phyloP scores from a whole-genome alignment of 2,113 vertebrate genomes.

The Octodon degus region DNA sequence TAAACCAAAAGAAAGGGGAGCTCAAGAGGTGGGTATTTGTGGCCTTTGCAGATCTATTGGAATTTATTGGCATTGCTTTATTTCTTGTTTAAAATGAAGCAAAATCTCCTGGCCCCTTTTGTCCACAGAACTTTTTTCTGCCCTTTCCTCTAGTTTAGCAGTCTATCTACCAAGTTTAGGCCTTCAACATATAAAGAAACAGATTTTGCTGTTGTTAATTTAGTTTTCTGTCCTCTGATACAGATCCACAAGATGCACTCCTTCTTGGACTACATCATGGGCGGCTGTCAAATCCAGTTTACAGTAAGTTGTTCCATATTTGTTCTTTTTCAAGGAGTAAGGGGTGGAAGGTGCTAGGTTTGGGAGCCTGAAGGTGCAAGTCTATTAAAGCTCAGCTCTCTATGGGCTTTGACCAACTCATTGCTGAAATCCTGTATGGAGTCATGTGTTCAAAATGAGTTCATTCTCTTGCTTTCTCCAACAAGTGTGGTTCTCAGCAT shows the following conservation, averaged over 20 bases:
- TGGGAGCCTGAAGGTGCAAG: not conserved
- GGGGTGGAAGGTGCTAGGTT: not conserved
- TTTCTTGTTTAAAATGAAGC: not conserved
- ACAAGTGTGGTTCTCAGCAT: not conserved
- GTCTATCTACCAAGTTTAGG: not conserved
- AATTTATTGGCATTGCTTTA: not conserved
- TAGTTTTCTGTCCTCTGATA: conserved; percentile 66
- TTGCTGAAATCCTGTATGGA: not conserved
- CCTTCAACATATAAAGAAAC: not conserved
- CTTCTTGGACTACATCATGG: conserved; percentile 99
- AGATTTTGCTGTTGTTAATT: conserved; percentile 50
- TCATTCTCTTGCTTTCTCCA: not conserved
- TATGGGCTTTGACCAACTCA: not conserved
- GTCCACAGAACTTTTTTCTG: not conserved
- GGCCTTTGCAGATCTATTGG: not conserved
- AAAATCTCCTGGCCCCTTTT: not conserved
- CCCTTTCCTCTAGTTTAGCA: not conserved
- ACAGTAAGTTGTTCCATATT: conserved; percentile 90
- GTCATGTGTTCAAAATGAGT: not conserved
- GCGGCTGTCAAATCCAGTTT: conserved; percentile 99
- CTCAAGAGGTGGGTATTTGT: not conserved
- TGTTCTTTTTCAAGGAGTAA: not conserved
- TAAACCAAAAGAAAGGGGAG: not conserved
- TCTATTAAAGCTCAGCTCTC: not conserved
- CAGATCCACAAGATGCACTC: conserved; percentile 99